phyloP scores from a whole-genome alignment of 2,113 vertebrate species.

The Pseudopodoces humilis region DNA sequence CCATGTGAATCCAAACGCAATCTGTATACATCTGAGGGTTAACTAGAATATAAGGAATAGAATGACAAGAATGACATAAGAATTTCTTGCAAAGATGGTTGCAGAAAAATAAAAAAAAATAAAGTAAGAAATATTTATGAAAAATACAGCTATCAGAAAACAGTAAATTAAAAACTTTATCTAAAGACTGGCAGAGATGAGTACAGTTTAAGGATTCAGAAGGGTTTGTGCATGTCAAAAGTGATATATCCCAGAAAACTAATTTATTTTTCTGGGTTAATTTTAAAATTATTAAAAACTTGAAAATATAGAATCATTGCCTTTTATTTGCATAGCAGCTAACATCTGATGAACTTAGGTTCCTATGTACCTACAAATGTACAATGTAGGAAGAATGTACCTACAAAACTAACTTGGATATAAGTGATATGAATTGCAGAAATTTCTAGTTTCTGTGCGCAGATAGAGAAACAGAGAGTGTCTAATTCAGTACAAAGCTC shows the following conservation, averaged over 20 bases:
- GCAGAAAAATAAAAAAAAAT: neutral
- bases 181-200: neutral
- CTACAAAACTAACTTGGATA: neutral
- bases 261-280: neutral
- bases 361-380: neutral
- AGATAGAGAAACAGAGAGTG: neutral
- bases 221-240: neutral
- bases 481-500: neutral
- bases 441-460: neutral
- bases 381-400: neutral
- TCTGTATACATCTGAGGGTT: neutral
- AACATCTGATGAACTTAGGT: neutral
- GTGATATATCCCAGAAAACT: neutral
- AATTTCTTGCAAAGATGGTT: neutral
- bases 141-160: neutral
- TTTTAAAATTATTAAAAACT: neutral
- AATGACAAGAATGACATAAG: neutral
- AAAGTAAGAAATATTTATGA: neutral
- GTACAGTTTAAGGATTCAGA: neutral
- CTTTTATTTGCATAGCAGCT: neutral
- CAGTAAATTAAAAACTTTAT: neutral
- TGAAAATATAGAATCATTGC: neutral
- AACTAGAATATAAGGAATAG: neutral
- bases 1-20: neutral
- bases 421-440: neutral